Base-by-base conservation (phyloP, 2,113 vertebrate genomes). In the Hippocampus barbouri region DNA sequence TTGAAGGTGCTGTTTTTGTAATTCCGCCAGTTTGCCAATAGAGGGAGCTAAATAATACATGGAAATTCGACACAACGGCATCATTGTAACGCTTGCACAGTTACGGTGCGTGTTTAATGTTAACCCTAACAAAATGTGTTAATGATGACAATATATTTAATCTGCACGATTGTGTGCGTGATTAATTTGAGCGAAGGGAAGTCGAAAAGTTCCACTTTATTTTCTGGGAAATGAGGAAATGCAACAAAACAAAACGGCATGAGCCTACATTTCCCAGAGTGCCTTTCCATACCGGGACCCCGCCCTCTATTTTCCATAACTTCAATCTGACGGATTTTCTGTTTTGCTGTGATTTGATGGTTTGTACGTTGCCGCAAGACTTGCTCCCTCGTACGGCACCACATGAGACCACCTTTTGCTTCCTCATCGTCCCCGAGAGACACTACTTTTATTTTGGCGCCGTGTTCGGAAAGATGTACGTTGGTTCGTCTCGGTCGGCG, bases 201-300 rank as follows among this genome's bases (percentile, higher is more conserved):
- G 27, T 59, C 23, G 23, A 59, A 59, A 59, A 4, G 23, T 59
- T 59, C 12, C 1, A 2, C 11, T 59, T 6, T 59, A 61, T 34
- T 61, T 34, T 16, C 1, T 59, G 11, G 6, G 18, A 34, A 61
- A 18, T 16, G 6, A 61, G 15, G 59, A 30, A 61, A 30, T 18
- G 59, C 3, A 59, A 59, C 4, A n/a, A 54, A 54, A 21, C 18
- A 16, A 53, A 53, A n/a, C 20, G 21, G 20, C 8, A 38, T 7
- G 11, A 0, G 66, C 68, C 90, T 89, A 77, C 87, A 86, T 83
- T 79, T 89, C 92, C 92, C 92, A 92, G 34, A 53, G 5, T 61
- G 59, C 89, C 68, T 0, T 20, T 80, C 77, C 63, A 0, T 20
- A 3, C 23, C 15, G 3, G 41, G 40, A 57, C 75, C 66, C 86